A percentile compares a stretch with the other conserved stretches of the same genome.
Evolutionary conservation across 2,797 vertebrate genomes (phyloP).

Genomic region (Alca torda): DNA sequence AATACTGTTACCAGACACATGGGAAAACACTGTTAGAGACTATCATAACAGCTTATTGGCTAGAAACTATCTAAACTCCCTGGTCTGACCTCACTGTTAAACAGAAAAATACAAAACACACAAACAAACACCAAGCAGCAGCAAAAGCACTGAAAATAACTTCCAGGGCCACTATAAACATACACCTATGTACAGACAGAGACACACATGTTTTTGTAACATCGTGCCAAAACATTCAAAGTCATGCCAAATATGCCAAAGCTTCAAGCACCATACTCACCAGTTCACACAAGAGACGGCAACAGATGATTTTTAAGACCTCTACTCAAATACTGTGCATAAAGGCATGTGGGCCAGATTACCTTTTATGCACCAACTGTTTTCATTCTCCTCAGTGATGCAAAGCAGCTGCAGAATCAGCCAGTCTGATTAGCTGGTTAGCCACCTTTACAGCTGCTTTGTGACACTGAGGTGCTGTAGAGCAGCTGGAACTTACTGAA

Average conservation of each 20-base stretch:
- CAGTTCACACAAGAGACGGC: not conserved
- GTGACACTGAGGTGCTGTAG: not conserved
- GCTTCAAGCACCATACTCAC: not conserved
- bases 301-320: not conserved
- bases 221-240: not conserved
- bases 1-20: not conserved
- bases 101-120: no score
- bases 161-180: not conserved
- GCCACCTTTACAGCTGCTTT: not conserved
- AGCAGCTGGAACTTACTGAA: not conserved
- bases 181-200: not conserved
- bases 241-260: not conserved
- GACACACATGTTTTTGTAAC: not conserved
- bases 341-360: not conserved
- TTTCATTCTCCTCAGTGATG: not conserved
- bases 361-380: not conserved
- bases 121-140: not conserved
- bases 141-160: not conserved
- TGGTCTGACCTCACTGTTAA: not conserved
- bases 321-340: not conserved
- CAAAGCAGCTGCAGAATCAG: not conserved
- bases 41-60: not conserved
- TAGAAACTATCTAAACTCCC: not conserved
- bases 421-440: not conserved
- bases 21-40: not conserved